Base-by-base conservation (phyloP, 2,888 invertebrate species). In the Tanypteryx hageni region DNA sequence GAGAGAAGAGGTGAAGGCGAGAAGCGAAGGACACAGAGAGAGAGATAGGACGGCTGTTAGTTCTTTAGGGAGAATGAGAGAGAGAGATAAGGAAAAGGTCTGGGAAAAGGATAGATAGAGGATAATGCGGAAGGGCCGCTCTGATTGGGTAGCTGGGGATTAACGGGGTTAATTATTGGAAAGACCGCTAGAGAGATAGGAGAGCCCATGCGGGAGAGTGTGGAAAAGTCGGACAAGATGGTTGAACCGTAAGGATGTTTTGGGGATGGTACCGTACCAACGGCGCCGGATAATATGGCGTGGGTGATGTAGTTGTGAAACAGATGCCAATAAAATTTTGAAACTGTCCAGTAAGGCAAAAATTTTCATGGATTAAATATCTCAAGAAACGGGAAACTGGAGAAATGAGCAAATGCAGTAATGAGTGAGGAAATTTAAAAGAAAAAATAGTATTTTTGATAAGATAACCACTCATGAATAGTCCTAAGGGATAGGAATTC, bases 111-210 rank as follows among this genome's bases (percentile, higher is more conserved):
- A 68, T 16, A 68, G 22, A 22, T 1, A 44, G 5, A 44, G 44
- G 68, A 68, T 16, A 68, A 68, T 68, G n/a, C 44, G 44, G 44
- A 44, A 44, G 18, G 68, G 18, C 1, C n/a, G 13, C 22, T 68
- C 68, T 68, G 68, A 68, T 68, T 68, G 68, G 68, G 68, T 68
- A 9, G 68, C n/a, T 68, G 8, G 18, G 22, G 68, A 68, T 68
- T 22, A 68, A 68, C 68, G 22, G 68, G 68, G 68, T 68, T 68
- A 68, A 68, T 68, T 68, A 68, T 68, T 68, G 68, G 68, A 68
- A 68, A 22, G 68, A 22, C 22, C 68, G 22, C 68, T n/a, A 1
- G 3, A 68, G 68, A 68, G 68, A 68, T 68, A 68, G 22, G 22
- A 68, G 9, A 18, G 68, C n/a, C 18, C 68, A 22, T n/a, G 68